Percentiles rank a stretch among this genome's conserved stretches.
phyloP scores from a whole-genome alignment of 2,888 invertebrate genomes.

The Eubasilissa splendida region DNA sequence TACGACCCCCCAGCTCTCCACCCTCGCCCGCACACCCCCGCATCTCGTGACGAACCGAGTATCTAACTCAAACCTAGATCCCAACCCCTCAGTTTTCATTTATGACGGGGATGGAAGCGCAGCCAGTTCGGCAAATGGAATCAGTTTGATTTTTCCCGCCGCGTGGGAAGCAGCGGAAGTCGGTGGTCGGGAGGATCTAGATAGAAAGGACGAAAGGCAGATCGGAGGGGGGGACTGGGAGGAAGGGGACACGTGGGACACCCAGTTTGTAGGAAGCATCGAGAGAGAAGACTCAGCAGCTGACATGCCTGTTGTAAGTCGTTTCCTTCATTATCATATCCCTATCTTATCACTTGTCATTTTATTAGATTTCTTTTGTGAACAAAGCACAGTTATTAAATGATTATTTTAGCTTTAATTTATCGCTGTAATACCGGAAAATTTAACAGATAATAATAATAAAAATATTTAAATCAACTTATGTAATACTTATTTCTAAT shows the following conservation, averaged over 20 bases:
- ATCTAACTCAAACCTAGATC: constrained; percentile 13
- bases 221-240: not conserved
- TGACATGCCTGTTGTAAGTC: constrained; percentile 45
- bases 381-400: no score
- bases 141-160: constrained; percentile 58
- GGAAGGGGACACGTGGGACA: constrained; percentile 24
- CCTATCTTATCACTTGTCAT: not conserved
- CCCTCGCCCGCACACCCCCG: constrained; percentile 24
- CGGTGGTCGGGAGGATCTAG: constrained; percentile 26
- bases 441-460: no score
- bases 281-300: not conserved
- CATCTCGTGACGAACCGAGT: constrained; percentile 40
- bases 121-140: constrained; percentile 43
- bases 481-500: no score
- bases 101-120: constrained; percentile 36
- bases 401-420: no score
- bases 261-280: constrained; percentile 15
- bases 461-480: no score
- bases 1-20: not conserved
- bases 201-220: constrained; percentile 13
- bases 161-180: constrained; percentile 46
- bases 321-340: not conserved
- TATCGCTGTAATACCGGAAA: no score
- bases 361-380: no score
- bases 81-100: constrained; percentile 41